Evolutionary conservation across 2,888 invertebrate genomes (phyloP), one percentile per base, ranked within the genome.

Genomic region (Epinotia ramella): DNA sequence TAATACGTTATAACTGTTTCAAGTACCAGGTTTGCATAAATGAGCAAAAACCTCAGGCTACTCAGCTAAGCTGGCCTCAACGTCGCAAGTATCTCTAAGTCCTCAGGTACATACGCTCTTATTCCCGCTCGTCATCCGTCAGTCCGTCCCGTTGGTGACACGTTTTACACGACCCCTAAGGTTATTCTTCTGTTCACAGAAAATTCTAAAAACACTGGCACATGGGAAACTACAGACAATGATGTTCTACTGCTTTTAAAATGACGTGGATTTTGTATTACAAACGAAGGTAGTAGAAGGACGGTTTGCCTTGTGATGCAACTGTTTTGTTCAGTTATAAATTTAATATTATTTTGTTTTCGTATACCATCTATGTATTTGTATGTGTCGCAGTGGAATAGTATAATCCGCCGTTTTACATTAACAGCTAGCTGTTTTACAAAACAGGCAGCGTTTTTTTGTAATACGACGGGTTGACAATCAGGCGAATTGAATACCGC

Each of bases 71-170:
- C 33, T n/a, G n/a, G 57, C 44, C 44, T 57, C 57, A 46, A 60
- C 33, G 12, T 28, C 59, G 59, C 46, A 69, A 60, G 46, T 69
- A 46, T 46, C 62, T 11, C 59, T 24, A 12, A 60, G 18, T 28
- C 44, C 46, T 24, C 44, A 2, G 3, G 4, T 12, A 62, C 70
- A n/a, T 70, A 70, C 11, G 62, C 49, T 62, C 53, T 70, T 70
- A 13, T 18, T 13, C 7, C 12, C n/a, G 18, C 33, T 2, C 66
- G 24, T 28, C 59, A 59, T 20, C 16, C 13, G 18, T 57, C 46
- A 62, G 68, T 44, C 76, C 78, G 81, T 89, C 84, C 89, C 89
- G 87, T 89, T 86, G 76, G 64, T 83, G 87, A 83, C 88, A 88
- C 82, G 80, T 86, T 86, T 88, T 85, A 88, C 86, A 84, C 81